These are phyloP conservation scores for Gavialis gangeticus DNA, from an alignment of 2,113 vertebrate genomes.

Conservation along the genomic window DNA sequence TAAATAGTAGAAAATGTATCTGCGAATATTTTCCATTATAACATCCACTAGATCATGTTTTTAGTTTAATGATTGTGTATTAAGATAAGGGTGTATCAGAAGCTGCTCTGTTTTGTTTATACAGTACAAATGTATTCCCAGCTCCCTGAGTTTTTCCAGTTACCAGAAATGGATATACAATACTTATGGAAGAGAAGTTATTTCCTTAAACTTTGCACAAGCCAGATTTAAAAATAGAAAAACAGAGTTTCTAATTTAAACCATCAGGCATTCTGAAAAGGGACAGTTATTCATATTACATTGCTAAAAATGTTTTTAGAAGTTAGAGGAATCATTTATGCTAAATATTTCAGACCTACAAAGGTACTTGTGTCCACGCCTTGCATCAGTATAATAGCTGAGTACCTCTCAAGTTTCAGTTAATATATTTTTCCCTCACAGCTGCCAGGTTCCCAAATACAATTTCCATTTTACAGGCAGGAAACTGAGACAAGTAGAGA, in stretches of 20 bases:
- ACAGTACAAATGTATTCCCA: constrained; percentile 61
- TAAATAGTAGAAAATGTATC: constrained; percentile 14
- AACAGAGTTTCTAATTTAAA: constrained; percentile 64
- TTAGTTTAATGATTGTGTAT: constrained; percentile 26
- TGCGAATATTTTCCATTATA: constrained; percentile 59
- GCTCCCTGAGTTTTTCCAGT: constrained; percentile 70
- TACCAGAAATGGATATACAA: constrained; percentile 52
- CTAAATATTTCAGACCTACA: background rate
- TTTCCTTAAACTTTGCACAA: constrained; percentile 63
- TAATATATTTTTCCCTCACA: background rate
- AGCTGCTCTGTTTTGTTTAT: constrained; percentile 50
- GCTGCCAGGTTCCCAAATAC: background rate
- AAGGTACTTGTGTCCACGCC: background rate
- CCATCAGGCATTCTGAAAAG: constrained; percentile 53
- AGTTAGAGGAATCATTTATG: constrained; percentile 23
- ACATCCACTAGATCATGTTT: constrained; percentile 36
- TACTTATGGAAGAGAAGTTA: constrained; percentile 63
- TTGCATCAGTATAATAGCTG: background rate
- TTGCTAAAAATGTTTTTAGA: constrained; percentile 30
- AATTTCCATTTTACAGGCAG: background rate
- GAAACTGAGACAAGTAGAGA: background rate
- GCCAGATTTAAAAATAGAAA: constrained; percentile 68
- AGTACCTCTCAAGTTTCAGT: background rate
- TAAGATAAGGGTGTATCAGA: constrained; percentile 58
- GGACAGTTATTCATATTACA: constrained; percentile 16